phyloP scores from a whole-genome alignment of 2,113 vertebrate species.

The Cephalopterus ornatus region DNA sequence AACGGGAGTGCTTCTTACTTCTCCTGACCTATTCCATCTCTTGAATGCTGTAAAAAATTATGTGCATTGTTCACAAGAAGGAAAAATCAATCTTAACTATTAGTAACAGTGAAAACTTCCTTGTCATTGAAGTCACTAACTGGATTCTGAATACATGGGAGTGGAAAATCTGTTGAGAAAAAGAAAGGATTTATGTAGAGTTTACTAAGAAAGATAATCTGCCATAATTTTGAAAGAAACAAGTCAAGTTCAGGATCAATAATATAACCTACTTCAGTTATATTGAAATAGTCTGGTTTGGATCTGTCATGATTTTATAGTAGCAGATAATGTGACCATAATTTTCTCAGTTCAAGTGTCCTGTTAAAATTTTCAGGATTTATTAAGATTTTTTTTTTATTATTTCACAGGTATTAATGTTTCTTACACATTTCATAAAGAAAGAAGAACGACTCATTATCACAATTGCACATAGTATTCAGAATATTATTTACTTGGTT shows the following conservation, averaged over 20 bases:
- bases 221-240: neutral
- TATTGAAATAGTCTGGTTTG: neutral
- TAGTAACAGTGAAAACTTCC: neutral
- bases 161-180: neutral
- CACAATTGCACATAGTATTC: neutral
- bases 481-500: neutral
- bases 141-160: neutral
- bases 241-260: neutral
- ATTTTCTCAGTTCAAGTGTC: neutral
- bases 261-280: neutral
- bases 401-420: neutral
- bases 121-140: neutral
- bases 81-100: neutral
- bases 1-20: neutral
- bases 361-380: neutral
- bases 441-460: neutral
- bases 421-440: neutral
- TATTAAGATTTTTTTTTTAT: neutral
- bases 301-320: neutral
- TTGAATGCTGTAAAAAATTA: neutral
- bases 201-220: neutral
- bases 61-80: neutral
- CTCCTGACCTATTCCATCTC: neutral
- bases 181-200: neutral
- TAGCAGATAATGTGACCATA: neutral